Evolutionary conservation across 2,888 invertebrate species (phyloP).

Genomic region (Hemistola chrysoprasaria): DNA sequence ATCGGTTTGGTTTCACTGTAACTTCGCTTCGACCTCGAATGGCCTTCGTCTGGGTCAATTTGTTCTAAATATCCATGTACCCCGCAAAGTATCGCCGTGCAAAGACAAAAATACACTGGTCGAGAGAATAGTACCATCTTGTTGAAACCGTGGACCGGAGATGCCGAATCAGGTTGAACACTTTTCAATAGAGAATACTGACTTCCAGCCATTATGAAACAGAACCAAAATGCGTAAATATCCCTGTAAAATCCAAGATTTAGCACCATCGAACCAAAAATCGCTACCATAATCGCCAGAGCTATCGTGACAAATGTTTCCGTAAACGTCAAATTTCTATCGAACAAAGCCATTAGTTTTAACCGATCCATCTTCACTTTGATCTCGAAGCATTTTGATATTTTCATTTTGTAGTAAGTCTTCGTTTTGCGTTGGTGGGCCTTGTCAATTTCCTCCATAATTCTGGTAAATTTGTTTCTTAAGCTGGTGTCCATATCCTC

Average conservation of each 20-base stretch:
- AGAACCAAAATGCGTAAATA: slow-evolving; percentile 96
- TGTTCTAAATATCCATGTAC: slow-evolving; percentile 68
- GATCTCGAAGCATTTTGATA: slow-evolving; percentile 84
- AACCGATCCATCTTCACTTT: slow-evolving; percentile 97
- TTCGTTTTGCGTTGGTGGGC: slow-evolving; percentile 79
- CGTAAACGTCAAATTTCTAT: slow-evolving; percentile 92
- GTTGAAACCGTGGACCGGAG: slow-evolving; percentile 99
- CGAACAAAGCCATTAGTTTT: slow-evolving; percentile 94
- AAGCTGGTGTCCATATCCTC: slow-evolving; percentile 79
- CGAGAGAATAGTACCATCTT: slow-evolving; percentile 96
- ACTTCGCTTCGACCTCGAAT: slow-evolving; percentile 54
- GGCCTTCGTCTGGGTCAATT: slow-evolving; percentile 41
- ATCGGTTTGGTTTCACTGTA: slow-evolving; percentile 52
- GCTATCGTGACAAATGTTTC: slow-evolving; percentile 92
- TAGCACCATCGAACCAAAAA: slow-evolving; percentile 91
- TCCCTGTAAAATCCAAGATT: slow-evolving; percentile 94
- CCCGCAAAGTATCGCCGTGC: slow-evolving; percentile 81
- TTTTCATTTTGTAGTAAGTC: slow-evolving; percentile 89
- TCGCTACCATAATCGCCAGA: slow-evolving; percentile 92
- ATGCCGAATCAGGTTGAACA: slow-evolving; percentile 99
- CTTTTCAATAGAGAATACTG: slow-evolving; percentile 98
- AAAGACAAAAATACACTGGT: slow-evolving; percentile 95
- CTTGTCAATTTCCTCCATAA: slow-evolving; percentile 80
- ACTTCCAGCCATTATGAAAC: slow-evolving; percentile 98
- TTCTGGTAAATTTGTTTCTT: slow-evolving; percentile 79